Percentiles rank a stretch among this genome's conserved stretches.
These are phyloP conservation scores for Eclectus roratus DNA, from an alignment of 2,113 vertebrate genomes.

Conservation along the genomic window DNA sequence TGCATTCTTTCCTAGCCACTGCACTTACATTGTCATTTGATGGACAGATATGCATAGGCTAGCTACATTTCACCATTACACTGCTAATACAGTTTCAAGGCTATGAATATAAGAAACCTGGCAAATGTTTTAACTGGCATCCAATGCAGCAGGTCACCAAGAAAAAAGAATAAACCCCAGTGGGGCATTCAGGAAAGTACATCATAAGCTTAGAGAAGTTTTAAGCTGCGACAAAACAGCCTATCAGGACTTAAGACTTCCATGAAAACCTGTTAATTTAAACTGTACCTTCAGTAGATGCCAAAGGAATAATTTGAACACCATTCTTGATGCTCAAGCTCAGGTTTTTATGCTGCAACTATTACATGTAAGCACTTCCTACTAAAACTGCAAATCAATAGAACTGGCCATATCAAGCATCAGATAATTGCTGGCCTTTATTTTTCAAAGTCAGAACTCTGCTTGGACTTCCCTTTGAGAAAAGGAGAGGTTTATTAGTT, in stretches of 20 bases:
- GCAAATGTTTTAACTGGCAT: not conserved
- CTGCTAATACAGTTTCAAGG: conserved; percentile 2
- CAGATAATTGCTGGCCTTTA: not conserved
- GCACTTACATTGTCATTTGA: not conserved
- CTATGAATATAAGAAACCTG: not conserved
- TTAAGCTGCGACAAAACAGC: not conserved
- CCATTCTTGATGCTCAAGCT: not conserved
- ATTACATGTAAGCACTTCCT: not conserved
- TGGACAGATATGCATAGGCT: not conserved
- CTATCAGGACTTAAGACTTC: not conserved
- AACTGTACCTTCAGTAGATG: not conserved
- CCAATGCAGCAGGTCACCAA: not conserved
- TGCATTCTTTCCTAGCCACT: not conserved
- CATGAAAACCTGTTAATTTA: not conserved
- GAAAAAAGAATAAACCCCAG: not conserved
- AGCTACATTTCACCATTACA: not conserved
- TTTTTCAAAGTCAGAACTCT: conserved; percentile 32
- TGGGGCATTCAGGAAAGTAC: not conserved
- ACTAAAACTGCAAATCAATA: not conserved
- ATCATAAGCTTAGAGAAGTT: not conserved
- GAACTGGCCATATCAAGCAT: not conserved
- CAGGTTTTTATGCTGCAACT: not conserved
- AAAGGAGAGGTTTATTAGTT: not conserved
- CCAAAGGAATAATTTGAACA: not conserved
- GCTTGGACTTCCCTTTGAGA: not conserved